Conservation (phyloP, 2,888 invertebrate genomes). For the Clusia tigrina region DNA sequence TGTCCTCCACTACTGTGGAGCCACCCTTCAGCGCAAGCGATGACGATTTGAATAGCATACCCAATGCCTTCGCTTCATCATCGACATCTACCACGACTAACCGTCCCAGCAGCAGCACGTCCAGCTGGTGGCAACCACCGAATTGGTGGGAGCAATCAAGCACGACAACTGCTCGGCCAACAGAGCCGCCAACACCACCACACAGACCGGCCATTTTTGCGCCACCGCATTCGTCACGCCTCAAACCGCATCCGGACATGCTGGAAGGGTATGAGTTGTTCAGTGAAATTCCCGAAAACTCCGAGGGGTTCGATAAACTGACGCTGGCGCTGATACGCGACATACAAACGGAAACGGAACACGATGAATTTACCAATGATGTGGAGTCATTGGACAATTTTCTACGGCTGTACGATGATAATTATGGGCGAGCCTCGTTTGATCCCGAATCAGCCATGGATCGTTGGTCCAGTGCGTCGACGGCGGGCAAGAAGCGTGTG, state of each 20-base stretch:
- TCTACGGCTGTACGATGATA: conserved; percentile 62
- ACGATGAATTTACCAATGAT: conserved; percentile 57
- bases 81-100: conserved; percentile 20
- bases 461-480: conserved; percentile 56
- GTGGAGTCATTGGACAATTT: conserved; percentile 63
- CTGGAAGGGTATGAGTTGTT: conserved; percentile 50
- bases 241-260: conserved; percentile 19
- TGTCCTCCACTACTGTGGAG: conserved; percentile 59
- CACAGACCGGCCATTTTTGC: conserved; percentile 57
- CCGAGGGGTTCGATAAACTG: conserved; percentile 52
- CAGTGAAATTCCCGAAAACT: conserved; percentile 44
- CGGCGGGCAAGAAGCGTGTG: conserved; percentile 62
- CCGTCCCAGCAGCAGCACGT: conserved; percentile 29
- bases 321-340: conserved; percentile 59
- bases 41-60: conserved; percentile 25
- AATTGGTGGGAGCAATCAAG: conserved; percentile 49
- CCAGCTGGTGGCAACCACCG: conserved; percentile 54
- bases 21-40: conserved; percentile 57
- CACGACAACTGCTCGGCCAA: conserved; percentile 45
- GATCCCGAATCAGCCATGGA: conserved; percentile 54
- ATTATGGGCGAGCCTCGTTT: conserved; percentile 56
- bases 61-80: conserved; percentile 29
- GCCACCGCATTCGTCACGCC: conserved; percentile 35
- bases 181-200: conserved; percentile 44
- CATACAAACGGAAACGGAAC: conserved; percentile 55